Base-by-base conservation (phyloP, 2,113 vertebrate genomes). In the Spea bombifrons region DNA sequence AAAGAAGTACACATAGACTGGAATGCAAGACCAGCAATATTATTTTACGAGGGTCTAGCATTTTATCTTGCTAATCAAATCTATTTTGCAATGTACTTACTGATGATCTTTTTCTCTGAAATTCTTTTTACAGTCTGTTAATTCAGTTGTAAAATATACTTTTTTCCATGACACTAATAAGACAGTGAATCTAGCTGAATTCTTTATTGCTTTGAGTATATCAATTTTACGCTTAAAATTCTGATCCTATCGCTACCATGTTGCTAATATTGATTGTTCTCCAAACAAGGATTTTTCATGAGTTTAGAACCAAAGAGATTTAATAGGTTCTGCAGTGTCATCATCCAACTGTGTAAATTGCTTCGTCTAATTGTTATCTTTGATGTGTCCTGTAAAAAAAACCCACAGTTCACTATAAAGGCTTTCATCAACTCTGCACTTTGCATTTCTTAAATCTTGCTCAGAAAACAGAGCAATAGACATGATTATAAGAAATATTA, bases 401-500 rank as follows among this genome's bases (percentile, higher is more conserved):
- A 30, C 75, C 81, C 83, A 71, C 81, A 83, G 82, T 83, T 82
- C 85, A 59, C 80, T 83, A 72, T 84, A 85, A 84, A 10, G 17
- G 53, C 66, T 78, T 79, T 81, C 76, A 83, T 82, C 84, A 81
- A 81, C 59, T 83, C 75, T 82, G 81, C 83, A 84, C 80, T 82
- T 82, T 75, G 59, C 70, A 30, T 86, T 80, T 49, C 71, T 73
- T 16, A 74, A 80, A 66, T 47, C 50, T 83, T 85, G 86, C 53
- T 57, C 85, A 84, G 85, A 83, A 83, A 83, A 79, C 43, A 71
- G 45, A 84, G 83, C 84, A 78, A 3, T 44, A 55, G 30, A 30
- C 30, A 80, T 63, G 49, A 72, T 70, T 74, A 66, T 0, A 77
- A 5, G 70, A 82, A 74, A 81, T 81, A 84, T 81, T 67, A 85